Conservation (phyloP, 2,888 invertebrate species). For the Agapetus fuscipes region DNA sequence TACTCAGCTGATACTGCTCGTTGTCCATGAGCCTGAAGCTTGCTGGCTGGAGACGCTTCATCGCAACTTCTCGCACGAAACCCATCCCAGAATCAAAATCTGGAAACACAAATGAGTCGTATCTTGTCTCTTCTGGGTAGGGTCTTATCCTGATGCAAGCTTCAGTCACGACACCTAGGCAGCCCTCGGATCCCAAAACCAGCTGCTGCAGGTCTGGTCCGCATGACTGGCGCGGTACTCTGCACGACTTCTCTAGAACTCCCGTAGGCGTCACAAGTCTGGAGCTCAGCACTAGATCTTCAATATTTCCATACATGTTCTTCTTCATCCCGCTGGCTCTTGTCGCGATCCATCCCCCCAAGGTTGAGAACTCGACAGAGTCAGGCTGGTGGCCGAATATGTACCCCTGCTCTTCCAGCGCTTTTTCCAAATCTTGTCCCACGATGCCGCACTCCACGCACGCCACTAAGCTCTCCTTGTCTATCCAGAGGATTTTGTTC, state of each 20-base stretch:
- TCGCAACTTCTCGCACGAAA: slow-evolving; percentile 80
- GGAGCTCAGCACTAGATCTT: slow-evolving; percentile 84
- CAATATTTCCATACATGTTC: slow-evolving; percentile 96
- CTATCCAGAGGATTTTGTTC: slow-evolving; percentile 92
- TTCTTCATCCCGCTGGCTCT: slow-evolving; percentile 98
- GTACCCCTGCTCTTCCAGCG: slow-evolving; percentile 64
- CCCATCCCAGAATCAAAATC: slow-evolving; percentile 80
- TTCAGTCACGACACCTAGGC: slow-evolving; percentile 91
- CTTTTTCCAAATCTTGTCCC: slow-evolving; percentile 88
- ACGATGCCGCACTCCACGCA: slow-evolving; percentile 80
- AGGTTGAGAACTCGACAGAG: slow-evolving; percentile 91
- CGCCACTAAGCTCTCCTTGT: slow-evolving; percentile 65
- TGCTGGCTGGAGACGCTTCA: slow-evolving; percentile 81
- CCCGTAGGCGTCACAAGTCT: slow-evolving; percentile 80
- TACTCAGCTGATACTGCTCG: slow-evolving; percentile 88
- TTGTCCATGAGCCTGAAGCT: slow-evolving; percentile 97
- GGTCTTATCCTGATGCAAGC: slow-evolving; percentile 83
- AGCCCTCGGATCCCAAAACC: slow-evolving; percentile 92
- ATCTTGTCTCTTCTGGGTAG: slow-evolving; percentile 71
- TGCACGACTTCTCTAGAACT: slow-evolving; percentile 71
- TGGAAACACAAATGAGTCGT: slow-evolving; percentile 93
- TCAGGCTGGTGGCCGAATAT: slow-evolving; percentile 98
- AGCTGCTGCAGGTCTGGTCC: slow-evolving; percentile 86
- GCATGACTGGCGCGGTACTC: slow-evolving; percentile 82
- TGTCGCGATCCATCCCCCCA: slow-evolving; percentile 97